Evolutionary conservation across 2,888 invertebrate species (phyloP).

Genomic region (Limenitis camilla): DNA sequence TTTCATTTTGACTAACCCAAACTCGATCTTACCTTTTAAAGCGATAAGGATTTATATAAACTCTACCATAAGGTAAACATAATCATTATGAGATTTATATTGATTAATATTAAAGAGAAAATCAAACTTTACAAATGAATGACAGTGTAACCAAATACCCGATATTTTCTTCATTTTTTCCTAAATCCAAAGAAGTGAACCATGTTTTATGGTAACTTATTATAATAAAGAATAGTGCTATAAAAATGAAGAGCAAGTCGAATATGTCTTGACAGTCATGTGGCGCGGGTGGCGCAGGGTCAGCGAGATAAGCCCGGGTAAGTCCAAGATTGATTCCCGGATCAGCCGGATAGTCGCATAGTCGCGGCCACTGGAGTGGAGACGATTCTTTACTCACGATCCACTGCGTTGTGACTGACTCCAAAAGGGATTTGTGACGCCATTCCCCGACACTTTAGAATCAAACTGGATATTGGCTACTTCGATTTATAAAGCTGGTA

Average conservation of each 20-base stretch:
- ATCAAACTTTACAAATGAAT: too few species aligned
- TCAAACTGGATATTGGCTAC: constrained; percentile 16
- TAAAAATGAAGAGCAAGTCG: constrained; percentile 53
- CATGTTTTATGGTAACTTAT: neutral
- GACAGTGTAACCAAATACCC: too few species aligned
- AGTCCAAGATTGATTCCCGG: constrained; percentile 70
- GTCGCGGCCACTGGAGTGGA: constrained; percentile 53
- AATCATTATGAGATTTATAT: too few species aligned
- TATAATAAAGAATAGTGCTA: constrained; percentile 12
- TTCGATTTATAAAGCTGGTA: constrained; percentile 10
- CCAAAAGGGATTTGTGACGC: constrained; percentile 31
- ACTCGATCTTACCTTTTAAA: too few species aligned
- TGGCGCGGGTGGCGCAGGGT: constrained; percentile 53
- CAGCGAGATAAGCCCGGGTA: constrained; percentile 63
- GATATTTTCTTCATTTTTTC: neutral
- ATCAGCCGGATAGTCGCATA: constrained; percentile 54
- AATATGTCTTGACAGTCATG: constrained; percentile 54
- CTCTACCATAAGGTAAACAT: too few species aligned
- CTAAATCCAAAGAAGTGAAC: neutral
- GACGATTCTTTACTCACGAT: constrained; percentile 64
- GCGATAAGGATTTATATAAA: too few species aligned
- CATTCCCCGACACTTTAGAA: constrained; percentile 22
- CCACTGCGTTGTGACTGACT: constrained; percentile 53
- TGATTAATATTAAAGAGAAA: too few species aligned
- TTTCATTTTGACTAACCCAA: too few species aligned